A percentile compares a stretch with the other conserved stretches of the same genome.
Conservation (phyloP, 2,797 vertebrate species). For the Lutjanus argentimaculatus region DNA sequence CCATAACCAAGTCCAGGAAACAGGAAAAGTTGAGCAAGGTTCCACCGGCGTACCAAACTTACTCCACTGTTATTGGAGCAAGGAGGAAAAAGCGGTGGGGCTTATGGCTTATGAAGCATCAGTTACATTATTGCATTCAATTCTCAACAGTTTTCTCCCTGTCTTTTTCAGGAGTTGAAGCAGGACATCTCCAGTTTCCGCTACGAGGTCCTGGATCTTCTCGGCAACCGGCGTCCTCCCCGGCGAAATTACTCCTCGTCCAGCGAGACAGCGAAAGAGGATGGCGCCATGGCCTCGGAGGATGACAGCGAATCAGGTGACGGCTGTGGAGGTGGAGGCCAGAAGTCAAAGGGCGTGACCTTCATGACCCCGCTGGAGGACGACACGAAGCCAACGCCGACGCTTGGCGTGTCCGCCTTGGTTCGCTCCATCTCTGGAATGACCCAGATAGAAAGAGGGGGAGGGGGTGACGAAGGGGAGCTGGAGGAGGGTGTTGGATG, state of each 20-base stretch:
- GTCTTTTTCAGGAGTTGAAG: conserved; percentile 90
- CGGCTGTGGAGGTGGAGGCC: conserved; percentile 69
- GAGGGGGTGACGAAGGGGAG: conserved; percentile 34
- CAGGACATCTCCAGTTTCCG: conserved; percentile 98
- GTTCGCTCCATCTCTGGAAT: conserved; percentile 92
- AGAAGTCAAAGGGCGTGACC: conserved; percentile 88
- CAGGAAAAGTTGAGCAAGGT: too few relatives aligned
- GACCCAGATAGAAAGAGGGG: conserved; percentile 51
- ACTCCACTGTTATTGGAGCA: too few relatives aligned
- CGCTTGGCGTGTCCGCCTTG: conserved; percentile 89
- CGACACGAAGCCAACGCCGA: conserved; percentile 82
- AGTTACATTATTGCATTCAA: background rate
- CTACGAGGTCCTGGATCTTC: conserved; percentile 95
- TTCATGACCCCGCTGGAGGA: conserved; percentile 89
- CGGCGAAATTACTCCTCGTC: conserved; percentile 93
- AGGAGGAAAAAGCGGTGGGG: too few relatives aligned
- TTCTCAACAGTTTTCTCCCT: background rate
- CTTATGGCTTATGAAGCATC: too few relatives aligned
- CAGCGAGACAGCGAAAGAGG: conserved; percentile 90
- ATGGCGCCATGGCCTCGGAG: conserved; percentile 80
- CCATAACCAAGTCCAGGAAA: too few relatives aligned
- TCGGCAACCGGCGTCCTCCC: conserved; percentile 94
- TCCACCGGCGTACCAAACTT: too few relatives aligned
- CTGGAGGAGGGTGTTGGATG: conserved; percentile 61
- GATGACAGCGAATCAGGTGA: conserved; percentile 75